Evolutionary conservation across 2,888 invertebrate genomes (phyloP).

Genomic region (Boloria euphrosyne): DNA sequence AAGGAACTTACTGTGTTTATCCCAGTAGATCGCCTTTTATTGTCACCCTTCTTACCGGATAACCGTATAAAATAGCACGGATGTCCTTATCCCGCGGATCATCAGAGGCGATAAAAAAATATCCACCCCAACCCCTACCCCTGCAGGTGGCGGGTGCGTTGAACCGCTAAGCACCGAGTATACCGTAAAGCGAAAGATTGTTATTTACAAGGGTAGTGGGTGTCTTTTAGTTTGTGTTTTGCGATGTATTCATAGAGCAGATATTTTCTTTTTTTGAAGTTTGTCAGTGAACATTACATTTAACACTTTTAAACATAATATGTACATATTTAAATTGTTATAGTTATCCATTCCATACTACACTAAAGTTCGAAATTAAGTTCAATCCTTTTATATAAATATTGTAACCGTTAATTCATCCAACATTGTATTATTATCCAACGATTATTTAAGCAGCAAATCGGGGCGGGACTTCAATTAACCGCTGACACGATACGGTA

Average conservation of each 20-base stretch:
- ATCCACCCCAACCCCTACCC: constrained; percentile 41
- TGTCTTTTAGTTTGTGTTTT: constrained; percentile 26
- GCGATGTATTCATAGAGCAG: constrained; percentile 9
- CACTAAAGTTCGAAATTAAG: too few relatives aligned
- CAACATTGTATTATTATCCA: constrained; percentile 1
- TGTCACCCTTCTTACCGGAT: constrained; percentile 53
- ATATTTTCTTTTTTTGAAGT: background rate
- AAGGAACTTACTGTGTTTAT: constrained; percentile 1
- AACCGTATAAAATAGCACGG: constrained; percentile 66
- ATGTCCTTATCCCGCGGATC: constrained; percentile 68
- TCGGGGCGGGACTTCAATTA: constrained; percentile 58
- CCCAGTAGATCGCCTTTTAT: constrained; percentile 26
- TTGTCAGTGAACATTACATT: background rate
- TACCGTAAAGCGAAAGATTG: constrained; percentile 35
- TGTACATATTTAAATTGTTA: too few relatives aligned
- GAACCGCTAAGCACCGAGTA: constrained; percentile 40
- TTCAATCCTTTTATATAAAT: background rate
- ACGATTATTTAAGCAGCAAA: constrained; percentile 13
- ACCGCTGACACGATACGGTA: constrained; percentile 56
- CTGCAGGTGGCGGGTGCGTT: constrained; percentile 38
- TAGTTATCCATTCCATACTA: too few relatives aligned
- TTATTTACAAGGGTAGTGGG: constrained; percentile 32
- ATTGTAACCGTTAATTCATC: background rate
- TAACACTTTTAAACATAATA: too few relatives aligned
- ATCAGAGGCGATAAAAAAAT: constrained; percentile 59